Conservation (phyloP, 2,888 invertebrate species). For the Flexamia atlantica region DNA sequence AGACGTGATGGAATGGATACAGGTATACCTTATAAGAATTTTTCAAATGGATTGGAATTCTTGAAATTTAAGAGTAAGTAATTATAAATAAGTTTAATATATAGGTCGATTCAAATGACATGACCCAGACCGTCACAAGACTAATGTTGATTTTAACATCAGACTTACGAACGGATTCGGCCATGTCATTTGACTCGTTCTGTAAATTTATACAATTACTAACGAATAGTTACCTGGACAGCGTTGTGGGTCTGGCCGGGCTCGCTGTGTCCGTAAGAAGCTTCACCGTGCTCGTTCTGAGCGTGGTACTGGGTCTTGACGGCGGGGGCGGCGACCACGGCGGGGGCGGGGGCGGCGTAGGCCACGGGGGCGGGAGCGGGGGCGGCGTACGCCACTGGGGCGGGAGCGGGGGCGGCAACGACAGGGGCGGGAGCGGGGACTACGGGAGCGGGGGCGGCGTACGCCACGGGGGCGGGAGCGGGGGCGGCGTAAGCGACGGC, state of each 20-base stretch:
- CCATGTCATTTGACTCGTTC: no score
- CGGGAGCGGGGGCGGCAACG: conserved; percentile 65
- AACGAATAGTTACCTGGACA: conserved; percentile 72
- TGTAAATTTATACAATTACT: no score
- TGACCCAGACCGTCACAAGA: no score
- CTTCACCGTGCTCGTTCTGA: conserved; percentile 74
- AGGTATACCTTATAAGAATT: no score
- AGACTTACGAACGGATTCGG: no score
- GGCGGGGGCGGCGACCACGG: conserved; percentile 69
- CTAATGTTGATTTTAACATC: no score
- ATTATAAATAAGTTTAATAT: no score
- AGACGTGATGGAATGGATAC: no score
- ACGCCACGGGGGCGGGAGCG: no score
- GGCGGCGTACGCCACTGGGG: conserved; percentile 65
- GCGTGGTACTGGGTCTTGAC: conserved; percentile 74
- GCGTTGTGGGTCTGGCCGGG: conserved; percentile 74
- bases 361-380: conserved; percentile 71
- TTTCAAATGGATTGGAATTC: no score
- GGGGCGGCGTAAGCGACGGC: conserved; percentile 38
- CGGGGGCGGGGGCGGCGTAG: conserved; percentile 68
- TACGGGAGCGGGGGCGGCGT: conserved; percentile 55
- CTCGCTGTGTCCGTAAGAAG: conserved; percentile 74
- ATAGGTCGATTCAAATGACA: no score
- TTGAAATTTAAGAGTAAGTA: no score
- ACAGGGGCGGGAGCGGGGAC: conserved; percentile 72